phyloP scores from a whole-genome alignment of 2,888 invertebrate species.

The Marasmarcha lunaedactyla region DNA sequence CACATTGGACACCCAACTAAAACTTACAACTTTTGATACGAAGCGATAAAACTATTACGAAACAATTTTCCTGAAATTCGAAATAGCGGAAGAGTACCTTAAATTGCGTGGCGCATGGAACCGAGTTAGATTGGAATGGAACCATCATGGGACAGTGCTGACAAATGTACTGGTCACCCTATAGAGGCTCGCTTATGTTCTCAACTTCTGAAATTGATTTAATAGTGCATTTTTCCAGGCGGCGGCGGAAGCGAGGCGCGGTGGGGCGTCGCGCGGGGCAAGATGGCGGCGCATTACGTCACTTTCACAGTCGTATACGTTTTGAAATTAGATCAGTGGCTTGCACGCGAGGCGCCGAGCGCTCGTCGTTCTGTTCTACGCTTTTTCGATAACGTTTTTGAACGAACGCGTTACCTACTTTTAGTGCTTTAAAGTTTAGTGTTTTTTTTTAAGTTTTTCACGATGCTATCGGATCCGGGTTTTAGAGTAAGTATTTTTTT shows the following conservation, averaged over 20 bases:
- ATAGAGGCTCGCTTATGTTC: neutral
- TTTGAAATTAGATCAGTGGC: conserved; percentile 63
- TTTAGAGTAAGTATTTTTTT: conserved; percentile 37
- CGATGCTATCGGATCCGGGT: conserved; percentile 22
- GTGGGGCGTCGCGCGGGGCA: conserved; percentile 27
- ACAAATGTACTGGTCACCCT: neutral
- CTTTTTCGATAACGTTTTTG: conserved; percentile 21
- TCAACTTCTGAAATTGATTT: conserved; percentile 46
- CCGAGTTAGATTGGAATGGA: neutral
- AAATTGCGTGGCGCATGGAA: neutral
- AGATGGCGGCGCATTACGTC: conserved; percentile 54
- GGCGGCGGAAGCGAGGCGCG: conserved; percentile 37
- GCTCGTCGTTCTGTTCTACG: conserved; percentile 18
- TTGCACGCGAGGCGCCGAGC: conserved; percentile 32
- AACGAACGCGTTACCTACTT: conserved; percentile 29
- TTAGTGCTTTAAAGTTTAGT: conserved; percentile 33
- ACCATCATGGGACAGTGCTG: no score
- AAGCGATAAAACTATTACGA: neutral
- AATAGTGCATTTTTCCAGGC: conserved; percentile 52
- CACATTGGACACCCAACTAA: no score
- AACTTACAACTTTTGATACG: neutral
- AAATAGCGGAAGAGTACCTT: neutral
- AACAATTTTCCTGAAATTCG: neutral
- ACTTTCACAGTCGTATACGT: conserved; percentile 53
- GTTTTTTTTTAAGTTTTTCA: conserved; percentile 15